Percentiles rank a stretch among this genome's conserved stretches.
Conservation (phyloP, 1,140 invertebrate species). For the Camponotus floridanus region DNA sequence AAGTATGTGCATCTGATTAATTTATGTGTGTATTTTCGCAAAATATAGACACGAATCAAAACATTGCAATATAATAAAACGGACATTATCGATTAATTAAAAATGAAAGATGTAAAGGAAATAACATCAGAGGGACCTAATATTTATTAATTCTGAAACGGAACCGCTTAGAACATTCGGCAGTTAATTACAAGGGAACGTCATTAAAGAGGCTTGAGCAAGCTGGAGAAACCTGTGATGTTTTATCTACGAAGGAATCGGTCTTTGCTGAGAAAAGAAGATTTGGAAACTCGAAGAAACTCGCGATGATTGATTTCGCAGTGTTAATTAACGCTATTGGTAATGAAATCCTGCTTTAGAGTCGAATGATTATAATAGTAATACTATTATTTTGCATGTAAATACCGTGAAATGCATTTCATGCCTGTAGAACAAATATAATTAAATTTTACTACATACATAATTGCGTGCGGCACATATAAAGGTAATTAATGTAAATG, state of each 20-base stretch:
- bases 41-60: neutral
- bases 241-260: neutral
- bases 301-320: slow-evolving; percentile 23
- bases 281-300: slow-evolving; percentile 1
- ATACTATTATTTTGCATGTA: neutral
- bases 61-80: neutral
- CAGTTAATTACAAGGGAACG: slow-evolving; percentile 49
- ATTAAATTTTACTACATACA: slow-evolving; percentile 43
- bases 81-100: slow-evolving; percentile 2
- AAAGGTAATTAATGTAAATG: slow-evolving; percentile 59
- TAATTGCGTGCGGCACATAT: slow-evolving; percentile 10
- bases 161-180: slow-evolving; percentile 26
- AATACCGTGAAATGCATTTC: slow-evolving; percentile 35
- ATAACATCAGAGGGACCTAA: neutral
- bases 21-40: neutral
- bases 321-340: neutral
- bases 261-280: neutral
- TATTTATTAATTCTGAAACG: slow-evolving; percentile 45
- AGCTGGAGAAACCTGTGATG: neutral
- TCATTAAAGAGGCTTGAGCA: slow-evolving; percentile 11
- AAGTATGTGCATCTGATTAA: neutral
- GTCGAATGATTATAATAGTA: neutral
- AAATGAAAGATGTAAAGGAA: neutral
- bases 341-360: slow-evolving; percentile 7
- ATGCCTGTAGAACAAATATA: neutral